Evolutionary conservation across 2,888 invertebrate species (phyloP).

Genomic region (Timema cristinae): DNA sequence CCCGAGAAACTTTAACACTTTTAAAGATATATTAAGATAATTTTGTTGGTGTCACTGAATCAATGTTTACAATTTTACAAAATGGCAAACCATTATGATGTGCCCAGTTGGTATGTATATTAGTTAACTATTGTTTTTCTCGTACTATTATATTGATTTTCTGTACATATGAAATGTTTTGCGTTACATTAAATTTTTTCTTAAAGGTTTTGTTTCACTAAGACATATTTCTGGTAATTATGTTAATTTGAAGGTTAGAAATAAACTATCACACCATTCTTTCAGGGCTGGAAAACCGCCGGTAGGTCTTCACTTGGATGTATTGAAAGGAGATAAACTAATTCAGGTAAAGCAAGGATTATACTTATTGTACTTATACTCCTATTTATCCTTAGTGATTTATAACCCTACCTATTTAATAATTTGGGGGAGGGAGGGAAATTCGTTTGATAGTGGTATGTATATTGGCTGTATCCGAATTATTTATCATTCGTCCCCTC

Average conservation of each 20-base stretch:
- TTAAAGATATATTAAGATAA: too few relatives aligned
- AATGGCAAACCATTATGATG: slow-evolving; percentile 88
- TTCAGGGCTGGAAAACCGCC: slow-evolving; percentile 97
- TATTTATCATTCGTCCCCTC: too few relatives aligned
- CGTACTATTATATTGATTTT: slow-evolving; percentile 18
- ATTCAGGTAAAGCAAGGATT: slow-evolving; percentile 60
- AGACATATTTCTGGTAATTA: background rate
- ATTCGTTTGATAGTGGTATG: too few relatives aligned
- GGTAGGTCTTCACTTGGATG: slow-evolving; percentile 94
- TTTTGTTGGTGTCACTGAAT: too few relatives aligned
- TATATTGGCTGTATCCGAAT: too few relatives aligned
- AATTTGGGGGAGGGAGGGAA: too few relatives aligned
- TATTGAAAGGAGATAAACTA: slow-evolving; percentile 92
- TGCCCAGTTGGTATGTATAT: slow-evolving; percentile 80
- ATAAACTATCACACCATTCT: slow-evolving; percentile 35
- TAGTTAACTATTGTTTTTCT: slow-evolving; percentile 39
- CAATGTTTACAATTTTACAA: slow-evolving; percentile 14
- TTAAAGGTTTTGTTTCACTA: background rate
- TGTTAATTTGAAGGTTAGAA: background rate
- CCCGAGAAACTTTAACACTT: too few relatives aligned
- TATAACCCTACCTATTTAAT: too few relatives aligned
- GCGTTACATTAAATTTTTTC: background rate
- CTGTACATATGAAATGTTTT: background rate
- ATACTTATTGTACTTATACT: background rate
- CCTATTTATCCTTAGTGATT: background rate